Conservation (phyloP, 2,888 invertebrate genomes). For the Phaonia tiefii region DNA sequence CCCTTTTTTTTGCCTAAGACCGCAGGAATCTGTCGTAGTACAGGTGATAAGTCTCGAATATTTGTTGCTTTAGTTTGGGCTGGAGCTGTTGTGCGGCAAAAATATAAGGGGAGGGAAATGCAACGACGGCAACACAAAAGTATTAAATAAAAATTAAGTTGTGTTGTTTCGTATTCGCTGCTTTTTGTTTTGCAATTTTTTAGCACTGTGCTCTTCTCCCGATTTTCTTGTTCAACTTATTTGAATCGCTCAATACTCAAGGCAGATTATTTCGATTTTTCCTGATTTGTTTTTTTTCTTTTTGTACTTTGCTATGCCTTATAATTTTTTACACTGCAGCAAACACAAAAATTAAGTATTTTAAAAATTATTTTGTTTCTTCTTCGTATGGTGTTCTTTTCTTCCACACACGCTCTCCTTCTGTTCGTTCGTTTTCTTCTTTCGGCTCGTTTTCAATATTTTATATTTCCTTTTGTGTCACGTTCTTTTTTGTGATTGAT, state of each 20-base stretch:
- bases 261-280: too few species aligned
- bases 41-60: background rate
- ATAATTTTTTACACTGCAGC: slow-evolving; percentile 21
- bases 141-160: background rate
- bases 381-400: background rate
- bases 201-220: slow-evolving; percentile 15
- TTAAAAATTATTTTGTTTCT: slow-evolving; percentile 29
- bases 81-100: slow-evolving; percentile 20
- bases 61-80: slow-evolving; percentile 22
- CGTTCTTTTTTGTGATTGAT: slow-evolving; percentile 18
- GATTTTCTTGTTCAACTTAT: slow-evolving; percentile 33
- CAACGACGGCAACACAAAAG: slow-evolving; percentile 32
- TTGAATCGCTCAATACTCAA: slow-evolving; percentile 21
- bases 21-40: slow-evolving; percentile 20
- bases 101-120: slow-evolving; percentile 26
- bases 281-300: slow-evolving; percentile 22
- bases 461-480: slow-evolving; percentile 29
- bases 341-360: slow-evolving; percentile 28
- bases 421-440: slow-evolving; percentile 28
- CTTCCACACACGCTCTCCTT: slow-evolving; percentile 7
- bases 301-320: slow-evolving; percentile 24
- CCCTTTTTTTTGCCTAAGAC: slow-evolving; percentile 22
- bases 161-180: background rate
- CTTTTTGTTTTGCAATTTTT: slow-evolving; percentile 26
- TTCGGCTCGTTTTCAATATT: slow-evolving; percentile 25